Base-by-base conservation (phyloP, 2,888 invertebrate genomes). In the Ochropleura plecta region DNA sequence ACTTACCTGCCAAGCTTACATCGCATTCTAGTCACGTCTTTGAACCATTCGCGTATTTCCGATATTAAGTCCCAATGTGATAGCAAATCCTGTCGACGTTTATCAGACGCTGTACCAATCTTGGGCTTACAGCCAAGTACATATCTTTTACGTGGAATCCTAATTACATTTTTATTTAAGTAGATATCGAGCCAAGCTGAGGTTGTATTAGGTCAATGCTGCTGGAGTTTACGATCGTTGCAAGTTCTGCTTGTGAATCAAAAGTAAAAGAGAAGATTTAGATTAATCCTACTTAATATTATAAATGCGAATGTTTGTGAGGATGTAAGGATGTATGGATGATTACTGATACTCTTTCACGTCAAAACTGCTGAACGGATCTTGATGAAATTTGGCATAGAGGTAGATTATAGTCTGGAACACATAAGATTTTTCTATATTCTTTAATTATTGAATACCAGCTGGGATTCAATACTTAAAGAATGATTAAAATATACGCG, bases 91-190 rank as follows among this genome's bases (percentile, higher is more conserved):
- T 76, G 70, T 57, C 48, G 55, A 30, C 51, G 40, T 84, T 69
- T 77, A 62, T 81, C 65, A 71, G 57, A 20, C 73, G 42, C 68
- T 66, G 53, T 70, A 55, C 20, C 40, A 57, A 53, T 76, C 53
- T 30, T 75, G 69, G 81, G 63, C 69, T 67, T 48, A 40, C 20
- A 48, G 53, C 53, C 73, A 83, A 83, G 53, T 53, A 44, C 44
- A n/a, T 62, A n/a, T 60, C 66, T 72, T 67, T 68, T 69, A 57
- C 10, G 18, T 2, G 20, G 57, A 59, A 65, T 55, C 20, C 55
- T 79, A 70, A 79, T 83, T 79, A 74, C 64, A 65, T 14, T 70
- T 73, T 59, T 59, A 55, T 67, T 42, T n/a, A n/a, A n/a, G n/a
- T 4, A 55, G 51, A 57, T 70, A 63, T 53, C 14, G 53, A 80